Evolutionary conservation across 2,888 invertebrate species (phyloP).

Genomic region (Entomobrya proxima): DNA sequence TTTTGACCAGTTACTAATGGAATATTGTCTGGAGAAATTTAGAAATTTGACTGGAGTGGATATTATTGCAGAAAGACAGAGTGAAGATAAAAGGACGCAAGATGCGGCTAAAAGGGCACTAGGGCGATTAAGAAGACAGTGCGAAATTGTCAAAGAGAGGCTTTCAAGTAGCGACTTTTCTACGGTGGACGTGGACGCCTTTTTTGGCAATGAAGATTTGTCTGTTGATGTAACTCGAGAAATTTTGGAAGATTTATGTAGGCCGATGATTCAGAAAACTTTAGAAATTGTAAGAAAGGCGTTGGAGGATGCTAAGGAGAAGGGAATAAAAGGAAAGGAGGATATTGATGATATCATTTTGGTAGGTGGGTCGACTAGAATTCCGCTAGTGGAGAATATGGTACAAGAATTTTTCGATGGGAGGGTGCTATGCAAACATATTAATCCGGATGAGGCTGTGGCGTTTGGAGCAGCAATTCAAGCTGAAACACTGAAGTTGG

Average conservation of each 20-base stretch:
- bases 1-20: conserved; percentile 83
- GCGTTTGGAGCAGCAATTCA: conserved; percentile 9
- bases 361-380: conserved; percentile 89
- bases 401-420: conserved; percentile 87
- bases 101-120: background rate
- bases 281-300: background rate
- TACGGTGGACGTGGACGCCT: conserved; percentile 90
- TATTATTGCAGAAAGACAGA: background rate
- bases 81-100: background rate
- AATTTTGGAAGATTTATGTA: background rate
- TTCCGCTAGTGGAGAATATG: conserved; percentile 86
- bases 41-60: background rate
- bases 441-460: conserved; percentile 1
- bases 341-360: conserved; percentile 82
- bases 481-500: too few species aligned
- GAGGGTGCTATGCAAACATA: background rate
- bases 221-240: background rate
- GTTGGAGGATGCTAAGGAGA: background rate
- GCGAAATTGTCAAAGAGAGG: conserved; percentile 37
- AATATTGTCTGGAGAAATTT: background rate
- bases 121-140: conserved; percentile 37
- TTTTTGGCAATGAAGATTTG: conserved; percentile 78
- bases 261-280: background rate
- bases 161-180: conserved; percentile 92
- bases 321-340: background rate